Evolutionary conservation across 2,113 vertebrate genomes (phyloP).

Genomic region (Ellobius talpinus): DNA sequence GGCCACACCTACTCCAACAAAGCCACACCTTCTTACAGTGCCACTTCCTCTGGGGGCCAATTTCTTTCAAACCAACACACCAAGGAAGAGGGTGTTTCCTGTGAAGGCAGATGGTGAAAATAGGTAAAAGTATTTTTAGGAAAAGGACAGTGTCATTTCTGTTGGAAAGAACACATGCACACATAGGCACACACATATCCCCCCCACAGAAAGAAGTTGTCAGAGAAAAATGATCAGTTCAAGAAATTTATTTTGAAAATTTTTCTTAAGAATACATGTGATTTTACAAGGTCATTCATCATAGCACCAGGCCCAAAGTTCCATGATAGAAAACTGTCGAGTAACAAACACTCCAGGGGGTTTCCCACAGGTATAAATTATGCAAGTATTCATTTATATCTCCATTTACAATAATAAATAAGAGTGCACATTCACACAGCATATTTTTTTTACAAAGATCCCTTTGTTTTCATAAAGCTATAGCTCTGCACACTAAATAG

Average conservation of each 20-base stretch:
- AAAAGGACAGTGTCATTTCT: background rate
- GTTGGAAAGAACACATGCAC: background rate
- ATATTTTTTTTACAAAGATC: conserved; percentile 82
- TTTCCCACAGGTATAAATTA: conserved; percentile 81
- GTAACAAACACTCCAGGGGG: conserved; percentile 79
- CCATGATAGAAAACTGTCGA: conserved; percentile 76
- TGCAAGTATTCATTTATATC: conserved; percentile 72
- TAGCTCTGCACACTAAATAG: conserved; percentile 76
- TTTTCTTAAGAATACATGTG: conserved; percentile 68
- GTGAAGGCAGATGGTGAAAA: background rate
- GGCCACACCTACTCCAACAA: background rate
- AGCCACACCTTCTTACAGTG: background rate
- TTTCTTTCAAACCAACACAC: background rate
- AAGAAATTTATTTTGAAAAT: conserved; percentile 75
- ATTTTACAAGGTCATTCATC: conserved; percentile 71
- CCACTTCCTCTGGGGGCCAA: background rate
- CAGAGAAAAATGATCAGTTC: conserved; percentile 15
- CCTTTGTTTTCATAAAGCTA: conserved; percentile 83
- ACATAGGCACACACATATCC: background rate
- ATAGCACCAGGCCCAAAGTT: conserved; percentile 76
- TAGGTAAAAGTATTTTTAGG: background rate
- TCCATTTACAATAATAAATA: conserved; percentile 86
- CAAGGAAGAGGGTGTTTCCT: background rate
- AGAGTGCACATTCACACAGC: conserved; percentile 77
- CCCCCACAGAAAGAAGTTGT: background rate